Percentiles rank a stretch among this genome's conserved stretches.
Conservation (phyloP, 53 echinoderm and acorn worm genomes). For the Holothuria scabra region DNA sequence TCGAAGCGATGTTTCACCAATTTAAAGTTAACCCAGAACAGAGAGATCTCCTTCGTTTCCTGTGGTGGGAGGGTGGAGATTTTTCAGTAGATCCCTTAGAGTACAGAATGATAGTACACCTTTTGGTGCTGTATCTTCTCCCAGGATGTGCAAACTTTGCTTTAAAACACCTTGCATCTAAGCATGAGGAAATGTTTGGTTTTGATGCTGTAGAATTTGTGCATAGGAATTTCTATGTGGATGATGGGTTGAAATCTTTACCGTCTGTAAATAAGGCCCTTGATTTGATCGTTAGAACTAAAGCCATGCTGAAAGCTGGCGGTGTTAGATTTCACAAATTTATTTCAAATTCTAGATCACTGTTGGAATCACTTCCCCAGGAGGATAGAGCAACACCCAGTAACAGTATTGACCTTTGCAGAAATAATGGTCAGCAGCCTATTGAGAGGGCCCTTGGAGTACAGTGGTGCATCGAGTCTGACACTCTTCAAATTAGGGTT, state of each 20-base stretch:
- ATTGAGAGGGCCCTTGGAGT: conserved; percentile 24
- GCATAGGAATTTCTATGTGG: conserved; percentile 61
- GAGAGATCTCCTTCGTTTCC: conserved; percentile 53
- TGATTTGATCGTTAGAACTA: conserved; percentile 49
- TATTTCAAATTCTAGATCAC: conserved; percentile 55
- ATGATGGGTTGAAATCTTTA: conserved; percentile 62
- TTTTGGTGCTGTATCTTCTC: conserved; percentile 69
- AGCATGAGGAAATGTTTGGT: conserved; percentile 27
- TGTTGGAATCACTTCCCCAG: conserved; percentile 48
- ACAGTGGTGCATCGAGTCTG: conserved; percentile 56
- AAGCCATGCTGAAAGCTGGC: conserved; percentile 41
- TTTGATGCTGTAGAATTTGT: not conserved
- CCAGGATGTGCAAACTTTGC: conserved; percentile 66
- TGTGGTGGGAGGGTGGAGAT: conserved; percentile 64
- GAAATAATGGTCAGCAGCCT: not conserved
- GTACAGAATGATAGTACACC: conserved; percentile 68
- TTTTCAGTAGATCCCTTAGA: conserved; percentile 26
- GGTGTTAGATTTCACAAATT: conserved; percentile 68
- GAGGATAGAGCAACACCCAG: conserved; percentile 44
- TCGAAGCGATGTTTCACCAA: conserved; percentile 50
- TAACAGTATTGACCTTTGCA: not conserved
- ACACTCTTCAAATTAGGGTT: conserved; percentile 52
- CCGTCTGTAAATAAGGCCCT: conserved; percentile 56
- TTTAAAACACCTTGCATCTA: conserved; percentile 47
- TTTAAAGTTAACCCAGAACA: conserved; percentile 35